phyloP scores from a whole-genome alignment of 2,113 vertebrate species.

The Aythya baeri region DNA sequence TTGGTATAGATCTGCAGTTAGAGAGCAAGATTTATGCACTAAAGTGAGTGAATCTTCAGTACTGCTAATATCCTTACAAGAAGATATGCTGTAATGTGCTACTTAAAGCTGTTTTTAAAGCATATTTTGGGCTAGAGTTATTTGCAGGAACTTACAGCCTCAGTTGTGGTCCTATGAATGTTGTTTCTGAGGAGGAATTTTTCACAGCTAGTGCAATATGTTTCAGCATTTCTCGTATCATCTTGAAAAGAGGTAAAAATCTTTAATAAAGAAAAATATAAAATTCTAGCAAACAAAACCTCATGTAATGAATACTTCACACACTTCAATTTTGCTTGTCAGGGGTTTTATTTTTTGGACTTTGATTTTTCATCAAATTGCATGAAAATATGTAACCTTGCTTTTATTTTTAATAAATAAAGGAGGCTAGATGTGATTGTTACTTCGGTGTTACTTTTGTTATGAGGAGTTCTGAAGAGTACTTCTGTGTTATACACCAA shows the following conservation, averaged over 20 bases:
- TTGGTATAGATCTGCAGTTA: background rate
- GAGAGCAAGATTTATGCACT: background rate
- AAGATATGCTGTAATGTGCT: background rate
- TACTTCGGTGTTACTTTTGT: background rate
- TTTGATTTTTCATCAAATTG: background rate
- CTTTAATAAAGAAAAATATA: background rate
- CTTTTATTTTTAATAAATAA: background rate
- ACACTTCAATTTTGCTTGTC: background rate
- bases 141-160: background rate
- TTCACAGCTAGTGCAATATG: rapidly evolving
- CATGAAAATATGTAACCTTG: background rate
- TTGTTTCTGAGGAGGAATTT: background rate
- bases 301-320: background rate
- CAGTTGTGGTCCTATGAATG: background rate
- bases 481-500: background rate
- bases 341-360: background rate
- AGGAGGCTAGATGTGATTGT: background rate
- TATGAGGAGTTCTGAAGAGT: background rate
- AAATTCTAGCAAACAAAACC: background rate
- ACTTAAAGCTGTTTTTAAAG: background rate
- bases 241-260: background rate
- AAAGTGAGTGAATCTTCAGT: background rate
- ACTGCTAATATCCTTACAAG: background rate
- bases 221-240: background rate
- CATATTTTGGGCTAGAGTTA: background rate